Evolutionary conservation across 1,140 invertebrate species (phyloP).

Genomic region (Saccostrea cuccullata): DNA sequence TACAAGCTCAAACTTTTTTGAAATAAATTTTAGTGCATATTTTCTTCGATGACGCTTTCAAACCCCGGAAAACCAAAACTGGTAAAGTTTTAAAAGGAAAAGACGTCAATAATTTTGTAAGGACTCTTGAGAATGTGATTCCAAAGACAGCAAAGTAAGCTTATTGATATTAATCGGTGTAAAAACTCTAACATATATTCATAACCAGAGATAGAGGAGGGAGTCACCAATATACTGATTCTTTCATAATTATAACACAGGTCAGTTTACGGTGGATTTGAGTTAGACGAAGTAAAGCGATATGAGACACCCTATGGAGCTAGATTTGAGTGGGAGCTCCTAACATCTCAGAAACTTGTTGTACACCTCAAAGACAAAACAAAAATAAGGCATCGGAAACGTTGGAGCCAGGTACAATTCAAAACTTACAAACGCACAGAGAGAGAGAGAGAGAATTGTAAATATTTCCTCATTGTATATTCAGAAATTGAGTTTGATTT

Average conservation of each 20-base stretch:
- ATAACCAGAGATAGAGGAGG: not conserved
- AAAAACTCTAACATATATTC: not conserved
- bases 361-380: constrained; percentile 98
- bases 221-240: not conserved
- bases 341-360: constrained; percentile 98
- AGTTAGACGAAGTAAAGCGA: not conserved
- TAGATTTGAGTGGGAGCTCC: constrained; percentile 93
- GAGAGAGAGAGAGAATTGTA: too few species aligned
- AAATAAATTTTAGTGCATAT: constrained; percentile 8
- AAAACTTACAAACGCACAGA: too few species aligned
- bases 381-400: constrained; percentile 93
- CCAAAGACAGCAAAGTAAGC: constrained; percentile 10
- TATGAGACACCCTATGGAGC: constrained; percentile 95
- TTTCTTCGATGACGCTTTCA: constrained; percentile 30
- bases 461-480: too few species aligned
- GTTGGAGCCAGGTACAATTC: constrained; percentile 80
- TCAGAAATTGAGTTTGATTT: too few species aligned
- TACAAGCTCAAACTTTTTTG: not conserved
- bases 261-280: not conserved
- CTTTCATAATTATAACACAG: not conserved
- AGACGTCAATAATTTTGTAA: not conserved
- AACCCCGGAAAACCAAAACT: not conserved
- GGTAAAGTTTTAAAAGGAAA: not conserved
- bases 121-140: not conserved
- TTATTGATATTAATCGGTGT: not conserved